A percentile compares a stretch with the other conserved stretches of the same genome.
Conservation (phyloP, 30 jellyfish, hydroid and myxozoan species). For the Rhopilema esculentum region DNA sequence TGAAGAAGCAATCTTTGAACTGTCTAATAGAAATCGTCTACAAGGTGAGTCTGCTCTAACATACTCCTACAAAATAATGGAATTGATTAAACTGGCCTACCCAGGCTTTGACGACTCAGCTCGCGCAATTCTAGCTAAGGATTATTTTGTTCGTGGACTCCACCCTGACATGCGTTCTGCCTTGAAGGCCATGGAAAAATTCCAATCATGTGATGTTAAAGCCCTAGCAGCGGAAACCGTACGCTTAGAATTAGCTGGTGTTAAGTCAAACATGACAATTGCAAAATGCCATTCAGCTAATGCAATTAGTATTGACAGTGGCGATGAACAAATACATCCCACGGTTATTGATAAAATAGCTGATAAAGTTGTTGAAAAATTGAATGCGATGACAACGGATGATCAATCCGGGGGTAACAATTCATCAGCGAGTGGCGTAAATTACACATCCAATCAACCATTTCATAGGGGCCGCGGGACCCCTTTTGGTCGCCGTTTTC, state of each 20-base stretch:
- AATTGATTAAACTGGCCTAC: constrained; percentile 36
- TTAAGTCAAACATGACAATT: not conserved
- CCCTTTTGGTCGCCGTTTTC: no score
- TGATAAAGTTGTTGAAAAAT: no score
- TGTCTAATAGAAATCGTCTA: constrained; percentile 4
- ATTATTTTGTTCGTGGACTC: constrained; percentile 27
- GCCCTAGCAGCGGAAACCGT: constrained; percentile 30
- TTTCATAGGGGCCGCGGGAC: no score
- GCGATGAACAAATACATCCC: not conserved
- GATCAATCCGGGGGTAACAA: no score
- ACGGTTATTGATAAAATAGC: no score
- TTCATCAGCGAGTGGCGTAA: no score
- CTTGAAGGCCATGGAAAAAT: not conserved
- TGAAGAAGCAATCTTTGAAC: constrained; percentile 26
- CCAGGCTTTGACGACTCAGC: constrained; percentile 35
- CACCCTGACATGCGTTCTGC: constrained; percentile 39
- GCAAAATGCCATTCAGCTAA: not conserved
- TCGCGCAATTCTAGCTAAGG: constrained; percentile 32
- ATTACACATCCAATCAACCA: no score
- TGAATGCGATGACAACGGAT: no score
- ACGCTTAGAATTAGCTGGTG: constrained; percentile 11
- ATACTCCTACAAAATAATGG: constrained; percentile 10
- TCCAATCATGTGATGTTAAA: not conserved
- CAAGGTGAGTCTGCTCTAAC: constrained; percentile 29
- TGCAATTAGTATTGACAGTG: not conserved